Conservation (phyloP, 2,888 invertebrate species). For the Phania funesta region DNA sequence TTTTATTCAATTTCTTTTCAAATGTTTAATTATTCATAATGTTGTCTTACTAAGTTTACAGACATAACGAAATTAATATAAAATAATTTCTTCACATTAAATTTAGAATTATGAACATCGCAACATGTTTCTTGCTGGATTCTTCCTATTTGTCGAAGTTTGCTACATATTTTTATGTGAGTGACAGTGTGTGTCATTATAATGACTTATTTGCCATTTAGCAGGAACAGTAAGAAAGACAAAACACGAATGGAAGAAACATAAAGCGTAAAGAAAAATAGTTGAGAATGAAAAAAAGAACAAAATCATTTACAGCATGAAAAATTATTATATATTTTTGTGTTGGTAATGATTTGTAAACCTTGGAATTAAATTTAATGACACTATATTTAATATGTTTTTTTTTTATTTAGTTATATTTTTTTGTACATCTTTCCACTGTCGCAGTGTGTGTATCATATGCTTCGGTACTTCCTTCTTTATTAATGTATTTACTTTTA, state of each 20-base stretch:
- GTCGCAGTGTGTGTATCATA: not conserved
- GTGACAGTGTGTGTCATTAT: constrained; percentile 54
- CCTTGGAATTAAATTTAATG: constrained; percentile 65
- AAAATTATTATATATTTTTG: constrained; percentile 67
- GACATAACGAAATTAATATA: constrained; percentile 49
- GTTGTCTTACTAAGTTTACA: constrained; percentile 32
- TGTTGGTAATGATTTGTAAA: constrained; percentile 67
- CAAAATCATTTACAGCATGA: constrained; percentile 27
- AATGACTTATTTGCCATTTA: constrained; percentile 63
- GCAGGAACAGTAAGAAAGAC: not conserved
- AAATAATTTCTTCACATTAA: constrained; percentile 48
- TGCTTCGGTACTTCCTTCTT: constrained; percentile 7
- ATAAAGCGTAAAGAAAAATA: not conserved
- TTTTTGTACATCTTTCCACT: not conserved
- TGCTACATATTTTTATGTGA: constrained; percentile 7
- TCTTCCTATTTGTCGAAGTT: constrained; percentile 20
- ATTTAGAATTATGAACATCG: not conserved
- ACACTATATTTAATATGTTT: constrained; percentile 58
- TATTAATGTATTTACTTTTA: not conserved
- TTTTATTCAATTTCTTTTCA: constrained; percentile 18
- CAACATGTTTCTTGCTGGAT: constrained; percentile 22
- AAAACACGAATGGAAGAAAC: not conserved
- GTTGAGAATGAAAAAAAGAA: constrained; percentile 5
- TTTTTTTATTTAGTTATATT: constrained; percentile 9
- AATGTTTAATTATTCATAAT: constrained; percentile 29